Conservation (phyloP, 2,888 invertebrate genomes). For the Melipona bicolor region DNA sequence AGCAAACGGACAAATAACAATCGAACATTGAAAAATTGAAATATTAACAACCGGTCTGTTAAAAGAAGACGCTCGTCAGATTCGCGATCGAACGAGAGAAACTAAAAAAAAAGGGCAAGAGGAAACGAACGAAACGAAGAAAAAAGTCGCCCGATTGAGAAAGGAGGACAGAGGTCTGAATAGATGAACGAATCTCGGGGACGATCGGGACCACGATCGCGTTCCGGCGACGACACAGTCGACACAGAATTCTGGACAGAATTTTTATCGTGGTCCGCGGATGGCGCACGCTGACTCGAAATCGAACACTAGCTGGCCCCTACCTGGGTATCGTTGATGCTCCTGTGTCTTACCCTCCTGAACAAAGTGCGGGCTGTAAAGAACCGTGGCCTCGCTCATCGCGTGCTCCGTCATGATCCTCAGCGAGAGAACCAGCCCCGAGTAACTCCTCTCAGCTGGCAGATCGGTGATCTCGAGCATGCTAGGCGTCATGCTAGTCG, state of each 20-base stretch:
- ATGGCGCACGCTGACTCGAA: conserved; percentile 58
- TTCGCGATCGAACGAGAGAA: no score
- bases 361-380: conserved; percentile 82
- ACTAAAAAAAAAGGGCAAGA: background rate
- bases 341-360: conserved; percentile 81
- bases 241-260: background rate
- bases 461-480: conserved; percentile 84
- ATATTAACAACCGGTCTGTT: no score
- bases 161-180: background rate
- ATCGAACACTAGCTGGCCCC: conserved; percentile 71
- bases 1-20: no score
- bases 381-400: conserved; percentile 85
- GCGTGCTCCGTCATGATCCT: conserved; percentile 85
- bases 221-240: background rate
- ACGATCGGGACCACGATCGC: background rate
- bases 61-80: no score
- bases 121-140: background rate
- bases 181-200: background rate
- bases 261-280: conserved; percentile 8
- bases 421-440: conserved; percentile 84
- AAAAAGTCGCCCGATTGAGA: background rate
- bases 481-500: conserved; percentile 85
- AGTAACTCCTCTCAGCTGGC: conserved; percentile 82
- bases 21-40: no score
- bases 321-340: conserved; percentile 82